Percentiles rank a stretch among this genome's conserved stretches.
phyloP scores from a whole-genome alignment of 2,888 invertebrate genomes.

The Eremobia ochroleuca region DNA sequence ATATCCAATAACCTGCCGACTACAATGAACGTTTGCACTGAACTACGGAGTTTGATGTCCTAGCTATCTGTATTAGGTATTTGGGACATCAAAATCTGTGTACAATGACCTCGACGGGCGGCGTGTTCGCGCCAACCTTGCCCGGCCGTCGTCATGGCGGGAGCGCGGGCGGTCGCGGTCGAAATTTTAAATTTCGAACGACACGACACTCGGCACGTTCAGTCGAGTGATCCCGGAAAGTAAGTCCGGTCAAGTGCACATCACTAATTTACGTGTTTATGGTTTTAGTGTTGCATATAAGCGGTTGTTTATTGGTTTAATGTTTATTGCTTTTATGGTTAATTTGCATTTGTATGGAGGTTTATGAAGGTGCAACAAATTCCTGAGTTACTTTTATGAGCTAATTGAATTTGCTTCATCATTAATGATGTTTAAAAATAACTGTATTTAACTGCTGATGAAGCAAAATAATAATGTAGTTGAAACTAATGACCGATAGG shows the following conservation, averaged over 20 bases:
- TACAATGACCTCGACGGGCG: conserved; percentile 86
- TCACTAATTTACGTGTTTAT: conserved; percentile 66
- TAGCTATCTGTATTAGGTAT: conserved; percentile 82
- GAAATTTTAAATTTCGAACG: conserved; percentile 72
- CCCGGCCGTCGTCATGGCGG: conserved; percentile 72
- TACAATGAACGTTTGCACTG: conserved; percentile 57
- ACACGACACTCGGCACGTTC: conserved; percentile 63
- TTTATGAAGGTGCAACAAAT: conserved; percentile 45
- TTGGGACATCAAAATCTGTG: conserved; percentile 87
- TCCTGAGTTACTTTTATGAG: conserved; percentile 14
- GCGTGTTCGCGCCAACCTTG: conserved; percentile 85
- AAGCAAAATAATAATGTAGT: not conserved
- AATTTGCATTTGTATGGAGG: conserved; percentile 40
- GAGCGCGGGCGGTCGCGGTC: conserved; percentile 73
- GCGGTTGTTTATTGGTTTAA: conserved; percentile 49
- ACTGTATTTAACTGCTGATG: not conserved
- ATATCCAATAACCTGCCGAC: conserved; percentile 63
- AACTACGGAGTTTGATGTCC: conserved; percentile 63
- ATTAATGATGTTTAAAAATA: conserved; percentile 14
- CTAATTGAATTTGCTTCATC: conserved; percentile 16
- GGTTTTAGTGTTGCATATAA: conserved; percentile 56
- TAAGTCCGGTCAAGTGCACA: conserved; percentile 64
- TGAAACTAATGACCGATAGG: not conserved
- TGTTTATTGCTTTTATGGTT: conserved; percentile 45
- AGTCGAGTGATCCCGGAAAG: conserved; percentile 68